Evolutionary conservation across 2,888 invertebrate genomes (phyloP).

Genomic region (Erebia epiphron): DNA sequence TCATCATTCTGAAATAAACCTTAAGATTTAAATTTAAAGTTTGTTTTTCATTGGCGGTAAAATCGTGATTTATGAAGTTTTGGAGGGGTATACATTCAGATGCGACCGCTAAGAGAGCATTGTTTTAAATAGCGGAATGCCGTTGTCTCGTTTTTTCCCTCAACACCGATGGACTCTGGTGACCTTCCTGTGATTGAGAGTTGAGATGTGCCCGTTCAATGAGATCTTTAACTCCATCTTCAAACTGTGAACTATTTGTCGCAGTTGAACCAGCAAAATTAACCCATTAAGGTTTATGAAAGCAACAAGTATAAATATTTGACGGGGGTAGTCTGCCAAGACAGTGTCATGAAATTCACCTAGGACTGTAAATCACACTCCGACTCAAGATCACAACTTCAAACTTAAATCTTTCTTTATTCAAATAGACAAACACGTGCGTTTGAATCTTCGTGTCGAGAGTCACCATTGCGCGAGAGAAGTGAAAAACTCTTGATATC

Average conservation of each 20-base stretch:
- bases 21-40: constrained; percentile 23
- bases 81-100: constrained; percentile 29
- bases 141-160: constrained; percentile 27
- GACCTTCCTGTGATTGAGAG: constrained; percentile 30
- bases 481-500: no score
- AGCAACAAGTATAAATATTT: no score
- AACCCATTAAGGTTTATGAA: no score
- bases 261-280: neutral
- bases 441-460: no score
- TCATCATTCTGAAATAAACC: constrained; percentile 24
- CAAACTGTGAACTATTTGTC: neutral
- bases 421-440: no score
- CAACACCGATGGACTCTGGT: constrained; percentile 24
- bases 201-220: constrained; percentile 19
- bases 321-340: no score
- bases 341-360: no score
- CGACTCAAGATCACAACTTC: no score
- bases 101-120: constrained; percentile 33
- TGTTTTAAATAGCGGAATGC: constrained; percentile 37
- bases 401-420: no score
- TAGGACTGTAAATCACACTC: no score
- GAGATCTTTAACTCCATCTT: neutral
- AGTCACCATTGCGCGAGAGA: no score
- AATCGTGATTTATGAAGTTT: constrained; percentile 30
- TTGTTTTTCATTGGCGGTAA: neutral